Evolutionary conservation across 2,888 invertebrate species (phyloP), one percentile per base, ranked within the genome.

Genomic region (Monopis laevigella): DNA sequence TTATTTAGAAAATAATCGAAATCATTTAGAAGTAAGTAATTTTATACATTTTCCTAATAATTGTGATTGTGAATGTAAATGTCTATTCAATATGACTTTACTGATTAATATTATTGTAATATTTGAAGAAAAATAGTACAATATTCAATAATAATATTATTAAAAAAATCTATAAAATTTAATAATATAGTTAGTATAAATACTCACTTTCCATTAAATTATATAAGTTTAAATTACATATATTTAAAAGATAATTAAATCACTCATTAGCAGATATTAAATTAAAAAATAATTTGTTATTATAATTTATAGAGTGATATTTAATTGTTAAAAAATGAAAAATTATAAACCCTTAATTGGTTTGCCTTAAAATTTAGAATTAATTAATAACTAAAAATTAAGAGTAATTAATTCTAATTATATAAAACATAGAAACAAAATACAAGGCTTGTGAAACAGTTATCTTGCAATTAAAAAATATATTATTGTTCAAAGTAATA

Each of bases 41-140:
- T 29, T 29, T 29, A 29, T 29, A 29, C 2, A 29, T 13, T n/a
- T 29, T 29, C 29, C 29, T 29, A 29, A 13, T 29, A 29, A 29
- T 11, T 29, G 29, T 29, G 29, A 8, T 29, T 29, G 29, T 29
- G 29, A 29, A 29, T 29, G 13, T 29, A 29, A 13, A 29, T 14
- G 14, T 7, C 14, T 29, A 29, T 29, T 29, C n/a, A n/a, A n/a
- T n/a, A n/a, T n/a, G n/a, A n/a, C n/a, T n/a, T n/a, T n/a, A n/a
- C n/a, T n/a, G n/a, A n/a, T n/a, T n/a, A n/a, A n/a, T n/a, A n/a
- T n/a, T n/a, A n/a, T n/a, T n/a, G n/a, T n/a, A n/a, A n/a, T n/a
- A n/a, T n/a, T n/a, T n/a, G n/a, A n/a, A n/a, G n/a, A n/a, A n/a
- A n/a, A n/a, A n/a, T n/a, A n/a, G n/a, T n/a, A n/a, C 29, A 29